Conservation (phyloP, 2,888 invertebrate genomes). For the Mythimna lalbum region DNA sequence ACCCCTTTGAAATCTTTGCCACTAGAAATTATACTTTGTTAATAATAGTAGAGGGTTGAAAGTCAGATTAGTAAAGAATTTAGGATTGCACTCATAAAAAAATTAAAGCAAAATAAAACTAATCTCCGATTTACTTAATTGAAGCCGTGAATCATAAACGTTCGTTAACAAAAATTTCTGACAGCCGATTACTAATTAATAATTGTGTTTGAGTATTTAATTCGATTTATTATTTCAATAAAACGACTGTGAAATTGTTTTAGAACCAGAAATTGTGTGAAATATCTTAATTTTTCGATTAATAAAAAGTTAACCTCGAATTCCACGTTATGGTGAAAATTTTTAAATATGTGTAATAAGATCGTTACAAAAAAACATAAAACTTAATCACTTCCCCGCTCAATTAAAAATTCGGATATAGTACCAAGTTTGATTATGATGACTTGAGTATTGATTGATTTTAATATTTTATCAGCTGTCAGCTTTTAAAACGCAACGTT, state of each 20-base stretch:
- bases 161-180: slow-evolving; percentile 64
- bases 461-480: slow-evolving; percentile 13
- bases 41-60: background rate
- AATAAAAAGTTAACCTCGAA: slow-evolving; percentile 53
- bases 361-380: slow-evolving; percentile 34
- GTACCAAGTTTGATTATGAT: background rate
- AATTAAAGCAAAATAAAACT: slow-evolving; percentile 61
- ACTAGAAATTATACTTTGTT: background rate
- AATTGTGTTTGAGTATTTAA: slow-evolving; percentile 66
- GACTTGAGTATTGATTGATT: background rate
- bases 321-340: slow-evolving; percentile 54
- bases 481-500: slow-evolving; percentile 64
- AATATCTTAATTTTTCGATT: slow-evolving; percentile 57
- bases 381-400: slow-evolving; percentile 43
- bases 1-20: background rate
- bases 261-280: slow-evolving; percentile 63
- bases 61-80: background rate
- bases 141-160: slow-evolving; percentile 68
- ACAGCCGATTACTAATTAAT: slow-evolving; percentile 64
- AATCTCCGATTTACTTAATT: slow-evolving; percentile 67
- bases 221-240: slow-evolving; percentile 60
- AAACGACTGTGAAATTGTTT: slow-evolving; percentile 67
- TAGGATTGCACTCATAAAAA: slow-evolving; percentile 48
- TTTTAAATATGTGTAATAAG: slow-evolving; percentile 44
- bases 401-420: slow-evolving; percentile 36